A percentile compares a stretch with the other conserved stretches of the same genome.
phyloP scores from a whole-genome alignment of 2,113 vertebrate genomes.

The Apus apus region DNA sequence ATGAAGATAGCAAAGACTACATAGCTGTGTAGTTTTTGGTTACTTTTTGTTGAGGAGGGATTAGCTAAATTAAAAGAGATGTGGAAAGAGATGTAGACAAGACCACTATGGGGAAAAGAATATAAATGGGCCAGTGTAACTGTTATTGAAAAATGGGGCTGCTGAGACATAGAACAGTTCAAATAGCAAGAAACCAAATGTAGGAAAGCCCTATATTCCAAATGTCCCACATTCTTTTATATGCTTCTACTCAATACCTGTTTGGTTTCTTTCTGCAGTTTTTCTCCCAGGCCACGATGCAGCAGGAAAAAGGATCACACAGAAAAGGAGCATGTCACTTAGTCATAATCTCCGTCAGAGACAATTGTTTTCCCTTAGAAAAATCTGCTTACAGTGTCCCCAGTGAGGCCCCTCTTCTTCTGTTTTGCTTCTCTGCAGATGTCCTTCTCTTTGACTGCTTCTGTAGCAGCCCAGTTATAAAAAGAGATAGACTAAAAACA shows the following conservation, averaged over 20 bases:
- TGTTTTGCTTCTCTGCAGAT: not conserved
- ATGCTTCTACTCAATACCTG: not conserved
- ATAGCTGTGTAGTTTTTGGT: not conserved
- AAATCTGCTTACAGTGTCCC: not conserved
- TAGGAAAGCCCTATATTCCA: not conserved
- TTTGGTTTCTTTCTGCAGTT: not conserved
- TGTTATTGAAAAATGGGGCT: not conserved
- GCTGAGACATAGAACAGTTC: not conserved
- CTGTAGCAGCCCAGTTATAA: not conserved
- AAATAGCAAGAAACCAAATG: not conserved
- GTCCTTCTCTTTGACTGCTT: not conserved
- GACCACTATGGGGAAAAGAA: not conserved
- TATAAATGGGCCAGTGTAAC: not conserved
- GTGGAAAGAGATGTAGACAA: not conserved
- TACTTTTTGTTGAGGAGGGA: not conserved
- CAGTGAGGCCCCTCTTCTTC: not conserved
- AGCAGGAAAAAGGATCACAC: not conserved
- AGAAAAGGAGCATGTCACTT: not conserved
- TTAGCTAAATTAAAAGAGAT: not conserved
- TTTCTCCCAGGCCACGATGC: not conserved
- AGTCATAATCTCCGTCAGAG: not conserved
- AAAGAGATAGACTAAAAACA: not conserved
- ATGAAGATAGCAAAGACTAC: not conserved
- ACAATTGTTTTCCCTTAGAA: slow-evolving; percentile 3
- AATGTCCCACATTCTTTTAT: not conserved